Base-by-base conservation (phyloP, 2,113 vertebrate genomes). In the Speoplatyrhinus poulsoni region DNA sequence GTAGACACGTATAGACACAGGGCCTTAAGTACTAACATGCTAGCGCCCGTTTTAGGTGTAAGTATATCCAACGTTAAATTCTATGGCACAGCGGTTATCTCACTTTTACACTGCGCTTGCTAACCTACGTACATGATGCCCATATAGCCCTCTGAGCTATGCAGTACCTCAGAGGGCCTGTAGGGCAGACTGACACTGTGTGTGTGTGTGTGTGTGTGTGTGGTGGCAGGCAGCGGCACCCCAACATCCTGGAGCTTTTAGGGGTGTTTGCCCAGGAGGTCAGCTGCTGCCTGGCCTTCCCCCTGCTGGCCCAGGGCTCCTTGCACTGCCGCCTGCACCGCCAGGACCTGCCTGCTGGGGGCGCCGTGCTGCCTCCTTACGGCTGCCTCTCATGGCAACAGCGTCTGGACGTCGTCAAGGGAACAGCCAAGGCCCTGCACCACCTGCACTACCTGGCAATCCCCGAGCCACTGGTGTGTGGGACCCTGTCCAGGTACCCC, bases 301-400 rank as follows among this genome's bases (percentile, higher is more conserved):
- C 93, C 0, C 92, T 85, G 73, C 83, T 94, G 64, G 79, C 69
- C 54, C 92, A 92, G 0, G 90, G 94, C 64, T 95, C 93, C 0
- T 88, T 94, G 16, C 89, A 72, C 65, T 72, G 85, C 65, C 87
- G 81, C 61, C 85, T 95, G 2, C 92, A 94, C 47, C 82, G 70
- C 46, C 54, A 77, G 68, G 93, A 9, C 4, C 15, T 52, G 15
- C 12, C 50, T 52, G 53, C 13, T 15, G 16, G 12, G 13, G 12
- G 16, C 7, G n/a, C 13, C 12, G 16, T 49, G 17, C 53, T 36
- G 76, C 88, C 79, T 84, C 64, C 90, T 87, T 65, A 56, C 59
- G 50, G 72, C 0, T 11, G 55, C 1, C 79, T 94, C 4, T 77
- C 83, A 12, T 92, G 89, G 91, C 65, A 91, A 36, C 69, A 85